Percentiles rank a stretch among this genome's conserved stretches.
Evolutionary conservation across 2,797 vertebrate species (phyloP).

Genomic region (Propithecus deckenii): DNA sequence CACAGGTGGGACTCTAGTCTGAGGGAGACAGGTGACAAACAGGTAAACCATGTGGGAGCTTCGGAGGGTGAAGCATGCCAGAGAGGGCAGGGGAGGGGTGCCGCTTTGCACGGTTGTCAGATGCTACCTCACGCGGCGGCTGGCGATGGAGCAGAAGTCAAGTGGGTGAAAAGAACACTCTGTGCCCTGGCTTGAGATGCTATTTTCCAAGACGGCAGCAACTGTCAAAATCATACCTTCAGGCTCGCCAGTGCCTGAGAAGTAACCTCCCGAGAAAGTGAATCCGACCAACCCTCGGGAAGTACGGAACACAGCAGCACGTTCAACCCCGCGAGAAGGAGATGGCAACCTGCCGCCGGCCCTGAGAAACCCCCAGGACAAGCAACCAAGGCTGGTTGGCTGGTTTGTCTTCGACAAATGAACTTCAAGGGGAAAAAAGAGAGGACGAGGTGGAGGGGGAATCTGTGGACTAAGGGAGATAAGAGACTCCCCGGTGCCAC

Average conservation of each 20-base stretch:
- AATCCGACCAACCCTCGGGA: not conserved
- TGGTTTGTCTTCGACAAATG: not conserved
- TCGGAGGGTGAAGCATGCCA: not conserved
- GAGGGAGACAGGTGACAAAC: not conserved
- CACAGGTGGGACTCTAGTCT: not conserved
- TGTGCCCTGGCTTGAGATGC: not conserved
- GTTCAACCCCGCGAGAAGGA: not conserved
- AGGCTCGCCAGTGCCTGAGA: not conserved
- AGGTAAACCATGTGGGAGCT: not conserved
- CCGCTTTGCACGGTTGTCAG: not conserved
- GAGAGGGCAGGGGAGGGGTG: not conserved
- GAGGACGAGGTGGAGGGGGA: not conserved
- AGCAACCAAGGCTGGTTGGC: no score
- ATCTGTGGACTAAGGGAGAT: not conserved
- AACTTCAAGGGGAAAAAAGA: not conserved
- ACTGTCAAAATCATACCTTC: not conserved
- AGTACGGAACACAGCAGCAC: not conserved
- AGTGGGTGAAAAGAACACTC: not conserved
- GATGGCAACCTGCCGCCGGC: accelerated
- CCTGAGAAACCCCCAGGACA: not conserved
- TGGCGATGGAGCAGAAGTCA: not conserved
- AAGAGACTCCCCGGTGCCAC: not conserved
- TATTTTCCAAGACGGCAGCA: not conserved
- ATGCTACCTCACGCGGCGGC: not conserved
- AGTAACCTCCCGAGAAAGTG: not conserved